Percentiles rank a stretch among this genome's conserved stretches.
Conservation (phyloP, 2,888 invertebrate species). For the Piscicola geometra region DNA sequence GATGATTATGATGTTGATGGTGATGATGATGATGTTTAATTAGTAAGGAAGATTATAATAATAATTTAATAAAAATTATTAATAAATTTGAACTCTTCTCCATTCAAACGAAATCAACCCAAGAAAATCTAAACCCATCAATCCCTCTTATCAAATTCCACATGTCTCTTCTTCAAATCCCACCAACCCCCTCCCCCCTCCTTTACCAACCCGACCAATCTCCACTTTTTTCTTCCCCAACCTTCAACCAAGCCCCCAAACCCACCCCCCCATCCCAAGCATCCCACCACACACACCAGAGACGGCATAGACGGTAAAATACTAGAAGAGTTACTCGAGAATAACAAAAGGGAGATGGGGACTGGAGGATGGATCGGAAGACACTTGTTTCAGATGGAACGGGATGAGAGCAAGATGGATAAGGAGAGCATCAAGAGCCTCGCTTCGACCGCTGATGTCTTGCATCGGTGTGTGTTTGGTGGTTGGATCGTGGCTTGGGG, state of each 20-base stretch:
- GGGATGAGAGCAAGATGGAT: slow-evolving; percentile 16
- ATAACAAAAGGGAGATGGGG: slow-evolving; percentile 5
- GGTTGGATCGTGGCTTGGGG: not conserved
- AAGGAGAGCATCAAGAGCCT: not conserved
- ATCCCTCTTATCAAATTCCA: too few species aligned
- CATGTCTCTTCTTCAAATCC: too few species aligned
- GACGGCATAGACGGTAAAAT: not conserved
- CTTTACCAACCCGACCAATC: too few species aligned
- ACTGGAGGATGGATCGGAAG: slow-evolving; percentile 27
- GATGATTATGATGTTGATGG: slow-evolving; percentile 27
- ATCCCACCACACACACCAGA: not conserved
- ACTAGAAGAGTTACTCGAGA: not conserved
- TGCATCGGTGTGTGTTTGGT: slow-evolving; percentile 16
- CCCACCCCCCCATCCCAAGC: too few species aligned
- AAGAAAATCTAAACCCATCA: too few species aligned
- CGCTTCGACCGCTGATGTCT: not conserved
- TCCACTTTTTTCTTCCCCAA: too few species aligned
- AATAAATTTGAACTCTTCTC: too few species aligned
- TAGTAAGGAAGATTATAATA: too few species aligned
- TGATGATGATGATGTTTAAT: slow-evolving; percentile 17
- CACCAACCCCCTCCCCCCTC: too few species aligned
- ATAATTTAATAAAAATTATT: too few species aligned
- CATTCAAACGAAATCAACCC: too few species aligned
- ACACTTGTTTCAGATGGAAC: slow-evolving; percentile 1
- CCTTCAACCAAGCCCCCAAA: too few species aligned